These are phyloP conservation scores for Rhinophrynus dorsalis DNA, from an alignment of 2,797 vertebrate species.

Conservation along the genomic window DNA sequence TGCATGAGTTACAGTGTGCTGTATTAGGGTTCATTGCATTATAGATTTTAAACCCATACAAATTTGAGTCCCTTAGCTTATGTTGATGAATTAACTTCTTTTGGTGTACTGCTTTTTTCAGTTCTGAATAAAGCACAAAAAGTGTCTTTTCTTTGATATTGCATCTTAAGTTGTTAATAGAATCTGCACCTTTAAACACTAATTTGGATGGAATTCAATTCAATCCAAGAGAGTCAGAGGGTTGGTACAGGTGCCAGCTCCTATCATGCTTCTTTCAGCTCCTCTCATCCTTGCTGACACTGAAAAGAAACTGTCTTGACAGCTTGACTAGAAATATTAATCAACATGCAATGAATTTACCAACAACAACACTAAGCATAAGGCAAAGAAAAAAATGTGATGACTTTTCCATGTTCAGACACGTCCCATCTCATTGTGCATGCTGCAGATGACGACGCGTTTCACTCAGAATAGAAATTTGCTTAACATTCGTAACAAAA, in stretches of 20 bases:
- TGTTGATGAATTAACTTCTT: not conserved
- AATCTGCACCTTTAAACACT: not conserved
- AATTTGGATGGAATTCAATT: slow-evolving; percentile 7
- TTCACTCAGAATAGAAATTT: not conserved
- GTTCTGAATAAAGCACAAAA: no score
- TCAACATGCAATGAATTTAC: slow-evolving; percentile 15
- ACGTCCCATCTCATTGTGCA: not conserved
- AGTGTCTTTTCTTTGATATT: no score
- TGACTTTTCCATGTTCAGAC: not conserved
- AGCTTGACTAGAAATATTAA: slow-evolving; percentile 35
- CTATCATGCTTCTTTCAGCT: not conserved
- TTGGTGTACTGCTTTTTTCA: not conserved
- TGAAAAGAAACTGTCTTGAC: slow-evolving; percentile 1
- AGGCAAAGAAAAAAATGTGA: not conserved
- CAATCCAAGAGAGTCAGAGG: not conserved
- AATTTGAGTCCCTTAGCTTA: no score
- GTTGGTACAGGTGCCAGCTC: slow-evolving; percentile 5
- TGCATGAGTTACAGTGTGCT: no score
- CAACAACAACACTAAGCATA: slow-evolving; percentile 8
- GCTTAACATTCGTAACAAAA: not conserved
- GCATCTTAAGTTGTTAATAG: not conserved
- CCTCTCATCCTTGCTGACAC: not conserved
- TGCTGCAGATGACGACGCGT: not conserved
- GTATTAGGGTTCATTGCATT: no score
- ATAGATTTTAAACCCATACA: no score